phyloP scores from a whole-genome alignment of 2,113 vertebrate species.

The Megaceryle torquata region DNA sequence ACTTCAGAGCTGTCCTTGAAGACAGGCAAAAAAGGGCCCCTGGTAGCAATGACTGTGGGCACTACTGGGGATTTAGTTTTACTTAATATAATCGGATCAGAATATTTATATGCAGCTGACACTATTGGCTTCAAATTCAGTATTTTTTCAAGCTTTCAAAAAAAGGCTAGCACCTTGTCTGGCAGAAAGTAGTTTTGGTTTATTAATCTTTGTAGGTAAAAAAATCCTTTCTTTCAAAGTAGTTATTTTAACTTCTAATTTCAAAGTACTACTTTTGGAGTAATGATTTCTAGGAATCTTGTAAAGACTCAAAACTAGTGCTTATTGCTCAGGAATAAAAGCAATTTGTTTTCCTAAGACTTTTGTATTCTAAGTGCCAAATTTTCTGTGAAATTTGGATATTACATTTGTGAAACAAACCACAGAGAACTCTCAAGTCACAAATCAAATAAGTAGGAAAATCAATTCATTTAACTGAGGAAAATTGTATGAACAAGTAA shows the following conservation, averaged over 20 bases:
- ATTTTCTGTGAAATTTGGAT: constrained; percentile 48
- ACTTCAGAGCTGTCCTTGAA: background rate
- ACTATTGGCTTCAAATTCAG: background rate
- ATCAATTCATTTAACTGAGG: constrained; percentile 68
- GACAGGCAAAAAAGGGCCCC: background rate
- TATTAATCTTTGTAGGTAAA: background rate
- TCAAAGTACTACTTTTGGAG: background rate
- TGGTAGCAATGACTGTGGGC: background rate
- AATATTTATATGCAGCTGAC: background rate
- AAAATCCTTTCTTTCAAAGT: background rate
- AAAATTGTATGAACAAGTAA: constrained; percentile 64
- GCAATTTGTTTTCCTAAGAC: background rate
- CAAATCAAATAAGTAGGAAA: constrained; percentile 65
- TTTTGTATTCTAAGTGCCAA: background rate
- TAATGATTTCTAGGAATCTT: background rate
- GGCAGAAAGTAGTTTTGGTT: background rate
- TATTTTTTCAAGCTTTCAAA: background rate
- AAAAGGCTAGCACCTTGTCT: background rate
- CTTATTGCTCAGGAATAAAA: background rate
- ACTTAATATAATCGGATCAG: background rate
- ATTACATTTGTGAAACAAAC: constrained; percentile 35
- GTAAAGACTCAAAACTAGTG: background rate
- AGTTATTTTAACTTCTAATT: constrained; percentile 1
- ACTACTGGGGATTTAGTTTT: background rate
- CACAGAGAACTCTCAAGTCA: constrained; percentile 23